These are phyloP conservation scores for Proisotoma minuta DNA, from an alignment of 2,888 invertebrate genomes.

Conservation along the genomic window DNA sequence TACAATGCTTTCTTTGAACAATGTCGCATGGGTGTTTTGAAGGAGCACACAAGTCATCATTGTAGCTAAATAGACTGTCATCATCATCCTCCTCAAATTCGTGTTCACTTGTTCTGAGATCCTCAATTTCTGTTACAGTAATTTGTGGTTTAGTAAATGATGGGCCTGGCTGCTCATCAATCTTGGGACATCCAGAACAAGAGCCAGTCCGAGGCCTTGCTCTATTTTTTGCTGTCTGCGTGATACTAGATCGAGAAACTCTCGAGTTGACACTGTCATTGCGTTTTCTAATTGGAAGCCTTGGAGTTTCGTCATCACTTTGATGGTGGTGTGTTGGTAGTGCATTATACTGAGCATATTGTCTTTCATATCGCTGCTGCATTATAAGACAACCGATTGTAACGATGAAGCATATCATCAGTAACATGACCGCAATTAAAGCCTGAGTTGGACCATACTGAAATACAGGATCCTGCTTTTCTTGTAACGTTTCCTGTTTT, in stretches of 20 bases:
- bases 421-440: constrained; percentile 67
- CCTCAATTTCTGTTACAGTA: constrained; percentile 45
- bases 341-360: constrained; percentile 60
- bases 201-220: constrained; percentile 10
- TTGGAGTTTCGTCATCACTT: constrained; percentile 60
- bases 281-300: constrained; percentile 39
- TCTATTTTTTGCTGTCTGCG: background rate
- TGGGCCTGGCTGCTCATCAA: constrained; percentile 25
- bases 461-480: constrained; percentile 68
- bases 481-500: constrained; percentile 56
- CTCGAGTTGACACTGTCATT: constrained; percentile 24
- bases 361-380: constrained; percentile 72
- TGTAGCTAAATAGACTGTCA: constrained; percentile 50
- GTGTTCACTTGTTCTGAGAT: constrained; percentile 24
- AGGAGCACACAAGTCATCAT: constrained; percentile 44
- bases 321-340: constrained; percentile 27
- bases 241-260: background rate
- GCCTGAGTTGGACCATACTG: constrained; percentile 74
- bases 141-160: constrained; percentile 16
- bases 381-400: constrained; percentile 75
- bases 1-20: constrained; percentile 45
- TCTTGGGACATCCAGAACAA: constrained; percentile 24
- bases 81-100: constrained; percentile 54
- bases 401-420: constrained; percentile 76
- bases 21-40: constrained; percentile 42